Evolutionary conservation across 64 coral and sea anemone species (phyloP), one percentile per base, ranked within the genome.

Genomic region (Porites australiensis): DNA sequence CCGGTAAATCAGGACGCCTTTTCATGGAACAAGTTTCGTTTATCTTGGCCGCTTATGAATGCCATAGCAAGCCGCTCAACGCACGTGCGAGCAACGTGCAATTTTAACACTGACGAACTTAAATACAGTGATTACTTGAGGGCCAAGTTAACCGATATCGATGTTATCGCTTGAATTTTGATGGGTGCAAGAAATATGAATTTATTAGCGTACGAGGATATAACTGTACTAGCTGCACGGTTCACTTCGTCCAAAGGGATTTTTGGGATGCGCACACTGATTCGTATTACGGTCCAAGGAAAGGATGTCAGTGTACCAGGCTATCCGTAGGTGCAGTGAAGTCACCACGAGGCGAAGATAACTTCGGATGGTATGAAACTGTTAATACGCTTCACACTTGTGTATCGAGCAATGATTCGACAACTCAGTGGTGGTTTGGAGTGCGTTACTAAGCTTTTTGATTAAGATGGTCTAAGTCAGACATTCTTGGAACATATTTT

Each of bases 401-500:
- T 74, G 44, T 83, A 16, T 77, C 94, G 44, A 79, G 54, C 13
- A n/a, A 19, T 2, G 72, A 77, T 2, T 76, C 94, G 10, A 95
- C 94, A 6, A 95, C 94, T 8, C 94, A 95, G 13, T 95, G 94
- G 94, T 95, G 94, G 94, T 44, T 95, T 47, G 94, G 94, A 13
- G 55, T 14, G 15, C 43, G 18, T 3, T 14, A 12, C 22, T 44
- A 16, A 74, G 9, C 4, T 44, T 74, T 74, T 37, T 37, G 27
- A 12, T 72, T 11, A 72, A 22, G 6, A 2, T 6, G 19, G 64
- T 68, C 16, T 68, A 2, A 22, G 6, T 14, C 15, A 5, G 64
- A 37, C 27, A 37, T 37, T 37, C 27, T 37, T 37, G 27, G 27
- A 37, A 37, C 27, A 37, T 37, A 37, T 37, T 37, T 37, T 37